These are phyloP conservation scores for Gonatopus flavifemur DNA, from an alignment of 1,140 invertebrate genomes.

Conservation along the genomic window DNA sequence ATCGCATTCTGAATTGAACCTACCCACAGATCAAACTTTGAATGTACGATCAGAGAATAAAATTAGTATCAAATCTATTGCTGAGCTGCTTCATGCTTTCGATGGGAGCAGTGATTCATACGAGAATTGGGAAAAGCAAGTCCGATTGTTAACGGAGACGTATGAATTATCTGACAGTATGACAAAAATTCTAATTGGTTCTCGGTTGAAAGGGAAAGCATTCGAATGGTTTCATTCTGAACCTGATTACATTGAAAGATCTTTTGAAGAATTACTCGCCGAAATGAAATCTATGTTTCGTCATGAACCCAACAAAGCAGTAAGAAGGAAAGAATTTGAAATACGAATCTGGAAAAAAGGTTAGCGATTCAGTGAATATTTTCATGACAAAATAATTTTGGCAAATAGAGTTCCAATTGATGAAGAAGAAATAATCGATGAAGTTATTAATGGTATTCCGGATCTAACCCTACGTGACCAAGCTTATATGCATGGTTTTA, in stretches of 20 bases:
- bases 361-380: neutral
- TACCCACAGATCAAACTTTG: neutral
- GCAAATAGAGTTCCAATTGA: neutral
- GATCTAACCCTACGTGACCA: neutral
- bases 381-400: neutral
- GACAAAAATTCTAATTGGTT: neutral
- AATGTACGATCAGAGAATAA: no score
- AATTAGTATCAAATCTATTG: neutral
- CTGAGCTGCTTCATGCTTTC: neutral
- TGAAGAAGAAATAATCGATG: neutral
- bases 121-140: neutral
- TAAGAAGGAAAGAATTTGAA: neutral
- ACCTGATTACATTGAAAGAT: neutral
- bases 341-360: neutral
- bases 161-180: neutral
- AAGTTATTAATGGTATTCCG: neutral
- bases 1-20: neutral
- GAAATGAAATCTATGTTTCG: neutral
- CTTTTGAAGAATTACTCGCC: neutral
- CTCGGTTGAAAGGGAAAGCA: neutral
- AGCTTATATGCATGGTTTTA: neutral
- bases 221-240: constrained; percentile 1
- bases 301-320: neutral
- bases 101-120: neutral
- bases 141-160: neutral